Conservation (phyloP, 2,888 invertebrate genomes). For the Cheilosia vulpina region DNA sequence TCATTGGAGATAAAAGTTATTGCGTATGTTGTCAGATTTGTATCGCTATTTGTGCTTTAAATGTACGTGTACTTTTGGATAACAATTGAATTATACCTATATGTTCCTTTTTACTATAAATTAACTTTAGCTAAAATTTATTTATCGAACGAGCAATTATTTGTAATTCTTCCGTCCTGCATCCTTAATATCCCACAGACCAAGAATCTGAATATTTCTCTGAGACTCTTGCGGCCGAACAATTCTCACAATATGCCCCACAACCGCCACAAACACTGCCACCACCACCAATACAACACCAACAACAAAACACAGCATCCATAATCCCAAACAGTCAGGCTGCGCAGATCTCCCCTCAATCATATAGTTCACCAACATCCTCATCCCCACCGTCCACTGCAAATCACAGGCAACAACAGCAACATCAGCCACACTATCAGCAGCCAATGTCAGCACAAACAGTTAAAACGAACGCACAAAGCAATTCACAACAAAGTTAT, state of each 20-base stretch:
- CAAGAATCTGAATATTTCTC: constrained; percentile 84
- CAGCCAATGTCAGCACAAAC: constrained; percentile 70
- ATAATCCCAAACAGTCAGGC: constrained; percentile 81
- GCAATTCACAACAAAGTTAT: constrained; percentile 76
- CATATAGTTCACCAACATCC: constrained; percentile 76
- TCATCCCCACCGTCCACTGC: constrained; percentile 77
- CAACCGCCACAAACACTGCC: constrained; percentile 81
- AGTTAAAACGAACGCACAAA: constrained; percentile 73
- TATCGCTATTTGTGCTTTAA: constrained; percentile 51
- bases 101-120: not conserved
- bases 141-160: constrained; percentile 37
- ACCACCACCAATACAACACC: constrained; percentile 82
- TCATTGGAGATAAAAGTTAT: constrained; percentile 46
- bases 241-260: constrained; percentile 84
- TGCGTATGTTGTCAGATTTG: constrained; percentile 53
- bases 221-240: constrained; percentile 84
- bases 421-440: constrained; percentile 74
- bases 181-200: constrained; percentile 75
- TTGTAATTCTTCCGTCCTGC: constrained; percentile 58
- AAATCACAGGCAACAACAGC: constrained; percentile 76
- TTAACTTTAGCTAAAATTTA: constrained; percentile 38
- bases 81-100: not conserved
- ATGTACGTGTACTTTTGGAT: constrained; percentile 18
- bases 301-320: constrained; percentile 83
- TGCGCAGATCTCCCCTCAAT: constrained; percentile 76